phyloP scores from a whole-genome alignment of 2,113 vertebrate genomes.

The Silurus glanis region DNA sequence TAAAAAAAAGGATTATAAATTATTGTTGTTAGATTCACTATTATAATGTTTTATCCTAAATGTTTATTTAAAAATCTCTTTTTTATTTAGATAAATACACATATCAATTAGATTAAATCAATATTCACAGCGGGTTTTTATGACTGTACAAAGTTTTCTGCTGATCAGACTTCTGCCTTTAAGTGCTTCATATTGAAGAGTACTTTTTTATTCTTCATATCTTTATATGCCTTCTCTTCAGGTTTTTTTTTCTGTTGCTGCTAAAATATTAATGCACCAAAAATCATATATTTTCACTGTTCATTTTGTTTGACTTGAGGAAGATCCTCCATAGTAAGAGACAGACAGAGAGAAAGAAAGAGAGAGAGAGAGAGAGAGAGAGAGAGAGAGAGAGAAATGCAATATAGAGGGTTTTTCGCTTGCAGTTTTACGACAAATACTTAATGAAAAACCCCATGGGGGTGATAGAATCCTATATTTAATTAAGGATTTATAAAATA shows the following conservation, averaged over 20 bases:
- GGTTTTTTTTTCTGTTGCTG: constrained; percentile 68
- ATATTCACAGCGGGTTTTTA: not conserved
- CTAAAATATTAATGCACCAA: constrained; percentile 76
- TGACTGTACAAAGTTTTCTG: not conserved
- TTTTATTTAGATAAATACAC: not conserved
- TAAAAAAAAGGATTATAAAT: not conserved
- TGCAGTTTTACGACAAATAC: constrained; percentile 77
- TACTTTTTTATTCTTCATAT: constrained; percentile 12
- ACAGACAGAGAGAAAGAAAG: constrained; percentile 7
- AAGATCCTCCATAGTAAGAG: constrained; percentile 63
- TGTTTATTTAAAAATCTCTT: too few species aligned
- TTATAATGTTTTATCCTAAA: too few species aligned
- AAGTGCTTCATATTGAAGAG: constrained; percentile 22
- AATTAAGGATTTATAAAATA: constrained; percentile 79
- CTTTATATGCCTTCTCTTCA: constrained; percentile 51
- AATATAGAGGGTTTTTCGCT: constrained; percentile 67
- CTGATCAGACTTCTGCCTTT: not conserved
- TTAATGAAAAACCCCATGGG: constrained; percentile 75
- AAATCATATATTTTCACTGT: constrained; percentile 65
- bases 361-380: constrained; percentile 32
- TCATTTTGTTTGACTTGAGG: constrained; percentile 69
- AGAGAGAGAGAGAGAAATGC: constrained; percentile 57
- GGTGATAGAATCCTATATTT: constrained; percentile 74
- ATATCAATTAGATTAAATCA: not conserved
- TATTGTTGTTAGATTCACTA: too few species aligned